Conservation (phyloP, 2,888 invertebrate species). For the Acanthopleura granulata region DNA sequence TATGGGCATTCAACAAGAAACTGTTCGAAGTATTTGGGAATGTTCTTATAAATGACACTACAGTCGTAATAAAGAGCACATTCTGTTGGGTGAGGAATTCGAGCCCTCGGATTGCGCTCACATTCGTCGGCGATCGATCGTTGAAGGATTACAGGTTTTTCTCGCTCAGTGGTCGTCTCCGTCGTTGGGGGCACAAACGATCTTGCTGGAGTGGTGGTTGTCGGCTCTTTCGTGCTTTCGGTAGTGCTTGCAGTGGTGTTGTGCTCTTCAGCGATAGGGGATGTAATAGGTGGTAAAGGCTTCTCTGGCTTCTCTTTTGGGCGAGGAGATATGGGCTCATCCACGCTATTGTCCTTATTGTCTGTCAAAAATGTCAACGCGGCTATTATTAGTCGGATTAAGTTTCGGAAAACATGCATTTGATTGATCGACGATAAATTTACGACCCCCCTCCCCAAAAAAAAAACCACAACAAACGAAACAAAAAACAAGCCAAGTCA, state of each 20-base stretch:
- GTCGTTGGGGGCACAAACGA: background rate
- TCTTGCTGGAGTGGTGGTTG: background rate
- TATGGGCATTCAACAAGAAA: background rate
- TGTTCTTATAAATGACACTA: conserved; percentile 20
- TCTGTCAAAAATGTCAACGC: no score
- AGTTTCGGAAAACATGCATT: background rate
- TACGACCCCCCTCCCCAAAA: no score
- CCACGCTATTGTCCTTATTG: no score
- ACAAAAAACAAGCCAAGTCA: background rate
- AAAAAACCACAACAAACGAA: background rate
- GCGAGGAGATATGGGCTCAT: no score
- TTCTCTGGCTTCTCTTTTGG: background rate
- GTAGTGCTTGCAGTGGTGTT: background rate
- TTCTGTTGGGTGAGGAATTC: conserved; percentile 43
- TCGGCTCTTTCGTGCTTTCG: background rate
- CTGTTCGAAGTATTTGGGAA: conserved; percentile 1
- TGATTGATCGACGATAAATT: background rate
- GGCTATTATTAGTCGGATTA: background rate
- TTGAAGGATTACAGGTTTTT: background rate
- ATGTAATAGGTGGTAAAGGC: background rate
- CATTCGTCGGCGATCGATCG: background rate
- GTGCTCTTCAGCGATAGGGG: background rate
- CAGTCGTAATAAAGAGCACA: conserved; percentile 56
- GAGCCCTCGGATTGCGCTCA: conserved; percentile 32
- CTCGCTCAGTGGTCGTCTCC: background rate